Evolutionary conservation across 2,888 invertebrate species (phyloP).

Genomic region (Macrophya alboannulata): DNA sequence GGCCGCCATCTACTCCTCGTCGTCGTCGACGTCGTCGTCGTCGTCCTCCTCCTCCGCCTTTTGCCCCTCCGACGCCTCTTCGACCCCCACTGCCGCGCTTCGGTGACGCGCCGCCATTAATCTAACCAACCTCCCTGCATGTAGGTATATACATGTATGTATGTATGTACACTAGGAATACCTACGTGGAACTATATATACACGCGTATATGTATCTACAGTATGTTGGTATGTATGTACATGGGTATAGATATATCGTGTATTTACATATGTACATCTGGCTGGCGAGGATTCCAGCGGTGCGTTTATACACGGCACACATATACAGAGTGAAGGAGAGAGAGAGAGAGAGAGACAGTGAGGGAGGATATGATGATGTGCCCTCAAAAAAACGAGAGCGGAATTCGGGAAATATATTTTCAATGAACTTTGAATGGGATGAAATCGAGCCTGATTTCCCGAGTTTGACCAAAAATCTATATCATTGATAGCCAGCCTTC

Average conservation of each 20-base stretch:
- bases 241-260: slow-evolving; percentile 16
- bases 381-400: slow-evolving; percentile 1
- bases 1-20: slow-evolving; percentile 63
- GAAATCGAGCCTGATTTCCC: background rate
- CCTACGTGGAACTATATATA: background rate
- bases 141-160: background rate
- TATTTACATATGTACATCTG: slow-evolving; percentile 42
- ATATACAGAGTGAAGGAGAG: background rate
- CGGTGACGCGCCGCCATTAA: slow-evolving; percentile 66
- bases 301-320: background rate
- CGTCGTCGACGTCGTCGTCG: slow-evolving; percentile 60
- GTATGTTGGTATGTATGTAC: background rate
- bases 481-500: background rate
- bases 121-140: slow-evolving; percentile 65
- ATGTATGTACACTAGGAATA: background rate
- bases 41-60: slow-evolving; percentile 72
- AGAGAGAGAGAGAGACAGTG: background rate
- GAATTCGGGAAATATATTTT: background rate
- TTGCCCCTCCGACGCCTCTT: slow-evolving; percentile 61
- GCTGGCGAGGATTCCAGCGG: slow-evolving; percentile 7
- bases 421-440: background rate
- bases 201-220: background rate
- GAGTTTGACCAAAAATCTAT: background rate
- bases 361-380: background rate
- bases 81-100: slow-evolving; percentile 51